Base-by-base conservation (phyloP, 2,113 vertebrate genomes). In the Ceyx melanurus region DNA sequence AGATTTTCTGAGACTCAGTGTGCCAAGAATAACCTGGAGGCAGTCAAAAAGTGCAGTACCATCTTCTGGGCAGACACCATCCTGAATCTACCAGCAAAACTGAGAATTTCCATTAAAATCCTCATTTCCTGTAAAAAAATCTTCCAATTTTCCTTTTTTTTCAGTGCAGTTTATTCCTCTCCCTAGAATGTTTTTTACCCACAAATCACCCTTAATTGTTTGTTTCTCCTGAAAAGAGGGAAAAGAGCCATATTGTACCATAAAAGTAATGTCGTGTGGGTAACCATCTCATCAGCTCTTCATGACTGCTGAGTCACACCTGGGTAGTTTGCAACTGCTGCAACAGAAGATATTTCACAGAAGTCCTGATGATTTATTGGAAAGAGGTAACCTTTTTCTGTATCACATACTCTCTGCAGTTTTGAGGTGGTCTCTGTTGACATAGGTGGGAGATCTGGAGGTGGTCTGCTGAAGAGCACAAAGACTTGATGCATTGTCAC, bases 151-250 rank as follows among this genome's bases (percentile, higher is more conserved):
- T 64, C 16, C 25, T 60, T 56, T 64, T 42, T 48, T 67, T 67
- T 75, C 43, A 33, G 12, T 51, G 65, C 56, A 50, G 40, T 71
- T 84, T 85, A 33, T 82, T 84, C 45, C 29, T 93, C 89, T 93
- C 89, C 31, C 57, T 45, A 50, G 87, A 84, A 57, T 76, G 19
- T 15, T 42, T 81, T 54, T 35, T 8, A 31, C 56, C 25, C 85
- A 54, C 94, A 82, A 94, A 90, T 94, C 87, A 91, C 29, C 13
- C 48, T 82, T 95, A 96, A 93, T 94, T 96, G 78, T 82, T 94
- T 92, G 62, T 89, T 96, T 96, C 80, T 71, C 67, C 85, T 82
- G 87, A 28, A 79, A 93, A 77, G 64, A 81, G 56, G 45, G 66
- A 70, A 50, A 43, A 93, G 87, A 82, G 48, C 84, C 85, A 58